Evolutionary conservation across 2,888 invertebrate genomes (phyloP), one percentile per base, ranked within the genome.

Genomic region (Periphyllus acericola): DNA sequence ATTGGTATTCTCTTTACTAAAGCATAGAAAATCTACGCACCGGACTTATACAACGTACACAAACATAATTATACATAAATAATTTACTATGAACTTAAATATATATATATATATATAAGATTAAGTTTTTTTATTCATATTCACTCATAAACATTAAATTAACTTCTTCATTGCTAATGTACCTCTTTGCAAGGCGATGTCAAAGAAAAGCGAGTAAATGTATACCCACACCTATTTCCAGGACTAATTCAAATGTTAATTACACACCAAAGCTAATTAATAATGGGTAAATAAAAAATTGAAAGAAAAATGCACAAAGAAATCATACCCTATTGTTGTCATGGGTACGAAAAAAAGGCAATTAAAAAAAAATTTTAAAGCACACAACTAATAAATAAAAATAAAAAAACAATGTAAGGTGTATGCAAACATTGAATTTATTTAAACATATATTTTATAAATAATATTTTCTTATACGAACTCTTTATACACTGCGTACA

Each of bases 31-130:
- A 9, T 40, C 74, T 36, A 40, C 29, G 25, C 29, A 52, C 40
- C 29, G 46, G 46, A 46, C 40, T 76, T 25, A 8, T 46, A n/a
- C n/a, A 40, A 46, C 29, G 55, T 79, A 34, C 55, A 34, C 55
- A 79, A 55, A 55, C 55, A 55, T 32, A 79, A 79, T 79, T 79
- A 79, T 79, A 55, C 34, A 79, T 55, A 55, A 79, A 79, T 79
- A 55, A 79, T 79, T 79, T 55, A 79, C 55, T 25, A 55, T 55
- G 55, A 79, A 55, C 55, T 79, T 55, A 55, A 25, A n/a, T n/a
- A n/a, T n/a, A n/a, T n/a, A n/a, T n/a, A n/a, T n/a, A n/a, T n/a
- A n/a, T n/a, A 25, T 79, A 34, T 55, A 25, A 78, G 29, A 78
- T 55, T 78, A 79, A 55, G 55, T 79, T 79, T 25, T 17, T 14